Evolutionary conservation across 2,113 vertebrate genomes (phyloP).

Genomic region (Hirundichthys speculiger): DNA sequence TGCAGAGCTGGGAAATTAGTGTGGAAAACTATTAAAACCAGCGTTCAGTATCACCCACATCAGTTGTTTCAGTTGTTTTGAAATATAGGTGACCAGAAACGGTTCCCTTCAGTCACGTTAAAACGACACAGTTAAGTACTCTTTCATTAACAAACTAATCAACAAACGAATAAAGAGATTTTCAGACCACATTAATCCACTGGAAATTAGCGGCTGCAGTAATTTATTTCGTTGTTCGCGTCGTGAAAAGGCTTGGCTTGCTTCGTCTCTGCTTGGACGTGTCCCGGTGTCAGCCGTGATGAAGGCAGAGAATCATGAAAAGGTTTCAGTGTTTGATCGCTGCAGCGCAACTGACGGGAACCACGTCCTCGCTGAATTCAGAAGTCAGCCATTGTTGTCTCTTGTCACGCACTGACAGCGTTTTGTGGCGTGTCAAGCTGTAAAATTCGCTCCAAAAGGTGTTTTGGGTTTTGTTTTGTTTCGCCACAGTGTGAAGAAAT

Average conservation of each 20-base stretch:
- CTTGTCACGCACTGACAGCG: constrained; percentile 41
- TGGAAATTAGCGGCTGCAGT: not conserved
- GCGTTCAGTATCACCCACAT: no score
- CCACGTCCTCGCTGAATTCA: constrained; percentile 21
- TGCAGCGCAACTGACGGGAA: constrained; percentile 29
- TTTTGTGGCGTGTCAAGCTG: constrained; percentile 46
- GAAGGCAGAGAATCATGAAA: constrained; percentile 33
- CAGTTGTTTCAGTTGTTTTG: no score
- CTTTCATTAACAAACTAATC: no score
- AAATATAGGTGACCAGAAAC: no score
- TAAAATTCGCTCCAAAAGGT: constrained; percentile 23
- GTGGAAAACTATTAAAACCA: no score
- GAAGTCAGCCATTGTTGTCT: constrained; percentile 37
- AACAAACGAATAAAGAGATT: not conserved
- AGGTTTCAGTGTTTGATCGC: constrained; percentile 20
- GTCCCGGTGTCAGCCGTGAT: constrained; percentile 28
- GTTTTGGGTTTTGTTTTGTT: constrained; percentile 31
- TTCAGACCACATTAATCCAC: not conserved
- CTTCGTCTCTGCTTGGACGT: constrained; percentile 12
- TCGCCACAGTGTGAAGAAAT: not conserved
- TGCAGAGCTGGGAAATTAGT: no score
- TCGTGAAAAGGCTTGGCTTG: constrained; percentile 12
- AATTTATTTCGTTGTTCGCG: not conserved
- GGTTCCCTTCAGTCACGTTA: no score
- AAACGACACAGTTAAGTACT: no score